A percentile compares a stretch with the other conserved stretches of the same genome.
Conservation (phyloP, 2,888 invertebrate genomes). For the Dicyrtomina minuta region DNA sequence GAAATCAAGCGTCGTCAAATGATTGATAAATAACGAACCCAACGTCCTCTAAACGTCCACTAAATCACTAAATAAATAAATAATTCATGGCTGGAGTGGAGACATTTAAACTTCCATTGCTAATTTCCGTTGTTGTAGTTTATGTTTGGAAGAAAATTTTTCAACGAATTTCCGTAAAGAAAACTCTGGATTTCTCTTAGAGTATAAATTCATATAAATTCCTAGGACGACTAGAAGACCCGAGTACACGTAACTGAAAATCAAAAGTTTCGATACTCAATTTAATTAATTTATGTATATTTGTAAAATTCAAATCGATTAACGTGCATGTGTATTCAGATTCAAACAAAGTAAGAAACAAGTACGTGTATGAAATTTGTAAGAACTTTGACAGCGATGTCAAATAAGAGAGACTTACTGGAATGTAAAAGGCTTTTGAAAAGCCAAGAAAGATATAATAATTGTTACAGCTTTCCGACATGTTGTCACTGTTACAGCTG, state of each 20-base stretch:
- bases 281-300: too few species aligned
- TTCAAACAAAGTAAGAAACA: not conserved
- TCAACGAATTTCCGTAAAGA: slow-evolving; percentile 12
- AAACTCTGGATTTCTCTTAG: slow-evolving; percentile 64
- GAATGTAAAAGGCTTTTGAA: slow-evolving; percentile 88
- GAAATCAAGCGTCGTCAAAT: not conserved
- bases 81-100: too few species aligned
- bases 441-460: slow-evolving; percentile 86
- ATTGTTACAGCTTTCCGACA: slow-evolving; percentile 90
- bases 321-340: too few species aligned
- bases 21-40: too few species aligned
- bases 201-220: slow-evolving; percentile 90
- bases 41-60: too few species aligned
- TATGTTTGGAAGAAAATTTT: slow-evolving; percentile 4
- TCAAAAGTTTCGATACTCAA: too few species aligned
- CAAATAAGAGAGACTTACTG: slow-evolving; percentile 70
- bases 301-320: too few species aligned
- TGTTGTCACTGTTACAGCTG: slow-evolving; percentile 90
- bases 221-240: slow-evolving; percentile 84
- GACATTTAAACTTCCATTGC: slow-evolving; percentile 25
- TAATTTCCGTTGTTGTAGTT: slow-evolving; percentile 11
- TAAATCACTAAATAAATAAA: too few species aligned
- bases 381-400: not conserved
- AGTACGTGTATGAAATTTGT: not conserved
- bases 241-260: slow-evolving; percentile 83